phyloP scores from a whole-genome alignment of 1,140 invertebrate species.

The Hirudo medicinalis region DNA sequence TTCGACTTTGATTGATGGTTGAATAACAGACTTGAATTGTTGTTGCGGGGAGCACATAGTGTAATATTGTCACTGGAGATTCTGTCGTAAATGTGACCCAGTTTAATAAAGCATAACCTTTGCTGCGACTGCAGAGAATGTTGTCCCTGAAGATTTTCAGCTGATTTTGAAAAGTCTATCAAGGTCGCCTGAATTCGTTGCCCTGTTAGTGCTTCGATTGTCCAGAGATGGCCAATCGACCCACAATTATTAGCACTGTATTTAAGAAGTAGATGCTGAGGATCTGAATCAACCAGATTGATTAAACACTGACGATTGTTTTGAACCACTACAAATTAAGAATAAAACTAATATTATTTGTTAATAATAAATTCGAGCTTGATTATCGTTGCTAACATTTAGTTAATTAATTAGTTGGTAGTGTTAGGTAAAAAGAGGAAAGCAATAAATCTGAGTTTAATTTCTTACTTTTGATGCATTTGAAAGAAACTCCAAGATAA shows the following conservation, averaged over 20 bases:
- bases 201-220: neutral
- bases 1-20: too few species aligned
- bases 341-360: too few species aligned
- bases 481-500: neutral
- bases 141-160: neutral
- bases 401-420: too few species aligned
- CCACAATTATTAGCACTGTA: neutral
- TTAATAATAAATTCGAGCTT: too few species aligned
- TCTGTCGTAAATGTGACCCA: neutral
- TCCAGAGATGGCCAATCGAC: neutral
- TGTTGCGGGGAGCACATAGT: neutral
- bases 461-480: constrained; percentile 1
- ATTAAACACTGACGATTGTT: too few species aligned
- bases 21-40: neutral
- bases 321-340: too few species aligned
- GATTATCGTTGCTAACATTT: too few species aligned
- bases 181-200: neutral
- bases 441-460: neutral
- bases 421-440: too few species aligned
- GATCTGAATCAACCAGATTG: too few species aligned
- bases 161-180: neutral
- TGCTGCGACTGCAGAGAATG: neutral
- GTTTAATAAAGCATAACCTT: neutral
- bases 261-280: neutral
- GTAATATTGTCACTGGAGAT: neutral